A percentile compares a stretch with the other conserved stretches of the same genome.
Conservation (phyloP, 1,140 invertebrate genomes). For the Drosophila takahashii region DNA sequence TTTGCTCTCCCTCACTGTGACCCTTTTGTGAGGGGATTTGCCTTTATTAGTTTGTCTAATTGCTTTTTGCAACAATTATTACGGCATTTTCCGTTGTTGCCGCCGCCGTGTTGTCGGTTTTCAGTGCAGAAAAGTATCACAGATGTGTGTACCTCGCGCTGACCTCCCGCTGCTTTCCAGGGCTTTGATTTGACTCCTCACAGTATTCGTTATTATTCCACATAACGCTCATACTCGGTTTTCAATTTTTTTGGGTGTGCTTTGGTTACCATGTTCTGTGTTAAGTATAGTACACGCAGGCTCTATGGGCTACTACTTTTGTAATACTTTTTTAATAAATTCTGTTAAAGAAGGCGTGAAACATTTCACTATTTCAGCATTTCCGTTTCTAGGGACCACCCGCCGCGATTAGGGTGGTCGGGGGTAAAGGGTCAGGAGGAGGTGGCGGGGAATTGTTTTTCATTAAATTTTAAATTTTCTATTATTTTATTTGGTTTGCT, state of each 20-base stretch:
- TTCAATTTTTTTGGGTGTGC: conserved; percentile 53
- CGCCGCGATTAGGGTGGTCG: conserved; percentile 19
- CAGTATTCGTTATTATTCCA: conserved; percentile 18
- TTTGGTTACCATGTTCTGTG: conserved; percentile 47
- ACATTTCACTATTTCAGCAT: conserved; percentile 71
- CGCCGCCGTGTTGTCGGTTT: conserved; percentile 45
- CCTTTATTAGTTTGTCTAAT: conserved; percentile 83
- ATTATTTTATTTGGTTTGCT: conserved; percentile 48
- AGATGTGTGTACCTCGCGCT: conserved; percentile 58
- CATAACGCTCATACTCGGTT: conserved; percentile 31
- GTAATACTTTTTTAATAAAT: conserved; percentile 77
- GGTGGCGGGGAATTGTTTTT: conserved; percentile 15
- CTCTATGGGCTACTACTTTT: conserved; percentile 49
- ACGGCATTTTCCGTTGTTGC: conserved; percentile 46
- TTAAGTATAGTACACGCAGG: conserved; percentile 7
- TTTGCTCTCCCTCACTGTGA: conserved; percentile 11
- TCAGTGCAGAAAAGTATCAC: conserved; percentile 65
- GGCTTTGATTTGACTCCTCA: conserved; percentile 76
- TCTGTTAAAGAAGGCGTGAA: conserved; percentile 81
- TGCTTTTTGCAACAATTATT: conserved; percentile 82
- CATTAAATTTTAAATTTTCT: conserved; percentile 42
- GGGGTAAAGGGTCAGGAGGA: conserved; percentile 18
- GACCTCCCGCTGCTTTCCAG: conserved; percentile 42
- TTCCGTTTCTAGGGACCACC: conserved; percentile 61
- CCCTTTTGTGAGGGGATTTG: conserved; percentile 66